Evolutionary conservation across 2,797 vertebrate genomes (phyloP).

Genomic region (Limosa lapponica): DNA sequence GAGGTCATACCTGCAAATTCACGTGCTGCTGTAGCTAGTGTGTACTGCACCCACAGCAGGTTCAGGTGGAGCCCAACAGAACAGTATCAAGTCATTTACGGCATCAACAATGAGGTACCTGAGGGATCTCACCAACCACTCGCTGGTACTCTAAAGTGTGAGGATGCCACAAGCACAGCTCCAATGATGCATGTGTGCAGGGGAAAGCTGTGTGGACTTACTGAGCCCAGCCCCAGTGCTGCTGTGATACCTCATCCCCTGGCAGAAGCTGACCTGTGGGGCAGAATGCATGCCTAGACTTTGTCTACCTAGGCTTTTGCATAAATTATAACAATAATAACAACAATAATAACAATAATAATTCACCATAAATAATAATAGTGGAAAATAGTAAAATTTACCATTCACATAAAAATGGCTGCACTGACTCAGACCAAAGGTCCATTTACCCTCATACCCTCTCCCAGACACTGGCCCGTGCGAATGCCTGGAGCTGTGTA

Average conservation of each 20-base stretch:
- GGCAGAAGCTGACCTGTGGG: not conserved
- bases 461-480: not conserved
- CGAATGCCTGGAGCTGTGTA: not conserved
- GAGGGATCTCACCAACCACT: not conserved
- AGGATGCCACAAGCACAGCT: not conserved
- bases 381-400: not conserved
- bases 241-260: rapidly evolving
- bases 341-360: not conserved
- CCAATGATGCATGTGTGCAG: no score
- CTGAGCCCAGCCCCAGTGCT: not conserved
- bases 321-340: not conserved
- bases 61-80: not conserved
- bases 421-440: not conserved
- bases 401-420: not conserved
- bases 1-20: not conserved
- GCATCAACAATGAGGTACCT: rapidly evolving
- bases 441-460: not conserved
- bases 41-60: not conserved
- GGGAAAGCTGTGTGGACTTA: not conserved
- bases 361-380: not conserved
- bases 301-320: not conserved
- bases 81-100: not conserved
- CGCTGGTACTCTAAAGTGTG: not conserved
- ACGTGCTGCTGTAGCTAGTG: no score
- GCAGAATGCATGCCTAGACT: not conserved